These are phyloP conservation scores for Alces alces DNA, from an alignment of 2,113 vertebrate species.

Conservation along the genomic window DNA sequence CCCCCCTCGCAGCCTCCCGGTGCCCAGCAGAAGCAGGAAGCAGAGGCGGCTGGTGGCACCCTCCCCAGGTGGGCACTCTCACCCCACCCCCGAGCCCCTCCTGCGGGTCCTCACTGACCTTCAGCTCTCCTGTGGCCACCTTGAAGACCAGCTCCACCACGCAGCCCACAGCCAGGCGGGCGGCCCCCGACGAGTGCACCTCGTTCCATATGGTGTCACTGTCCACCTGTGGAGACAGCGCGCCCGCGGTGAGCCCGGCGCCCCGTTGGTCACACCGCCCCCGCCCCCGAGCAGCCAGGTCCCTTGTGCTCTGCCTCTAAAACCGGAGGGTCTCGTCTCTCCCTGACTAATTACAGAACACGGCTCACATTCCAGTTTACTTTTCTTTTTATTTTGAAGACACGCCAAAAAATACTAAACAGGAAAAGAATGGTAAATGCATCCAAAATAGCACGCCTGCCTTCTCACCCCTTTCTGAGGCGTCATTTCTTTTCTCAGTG, in stretches of 20 bases:
- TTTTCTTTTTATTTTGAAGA: background rate
- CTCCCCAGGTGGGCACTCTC: background rate
- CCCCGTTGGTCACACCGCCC: accelerated
- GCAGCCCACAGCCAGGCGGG: slow-evolving; percentile 95
- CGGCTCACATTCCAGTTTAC: accelerated
- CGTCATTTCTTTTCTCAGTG: accelerated
- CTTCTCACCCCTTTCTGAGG: accelerated
- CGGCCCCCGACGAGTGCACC: slow-evolving; percentile 93
- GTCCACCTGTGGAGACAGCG: slow-evolving; percentile 87
- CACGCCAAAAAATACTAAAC: accelerated
- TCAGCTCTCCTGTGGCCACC: slow-evolving; percentile 93
- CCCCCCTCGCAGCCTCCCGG: accelerated
- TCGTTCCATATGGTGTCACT: slow-evolving; percentile 99
- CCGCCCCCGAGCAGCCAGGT: accelerated
- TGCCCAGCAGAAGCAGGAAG: background rate
- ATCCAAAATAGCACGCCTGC: accelerated
- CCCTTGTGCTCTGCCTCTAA: background rate
- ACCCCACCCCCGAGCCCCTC: background rate
- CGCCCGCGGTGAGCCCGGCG: accelerated
- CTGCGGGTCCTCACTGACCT: slow-evolving; percentile 81
- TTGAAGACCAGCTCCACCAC: slow-evolving; percentile 98
- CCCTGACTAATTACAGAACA: accelerated
- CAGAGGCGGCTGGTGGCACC: accelerated
- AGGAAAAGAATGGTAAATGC: no score
- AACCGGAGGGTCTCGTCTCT: background rate